Percentiles rank a stretch among this genome's conserved stretches.
These are phyloP conservation scores for Darevskia mixta DNA, from an alignment of 2,797 vertebrate species.

Conservation along the genomic window DNA sequence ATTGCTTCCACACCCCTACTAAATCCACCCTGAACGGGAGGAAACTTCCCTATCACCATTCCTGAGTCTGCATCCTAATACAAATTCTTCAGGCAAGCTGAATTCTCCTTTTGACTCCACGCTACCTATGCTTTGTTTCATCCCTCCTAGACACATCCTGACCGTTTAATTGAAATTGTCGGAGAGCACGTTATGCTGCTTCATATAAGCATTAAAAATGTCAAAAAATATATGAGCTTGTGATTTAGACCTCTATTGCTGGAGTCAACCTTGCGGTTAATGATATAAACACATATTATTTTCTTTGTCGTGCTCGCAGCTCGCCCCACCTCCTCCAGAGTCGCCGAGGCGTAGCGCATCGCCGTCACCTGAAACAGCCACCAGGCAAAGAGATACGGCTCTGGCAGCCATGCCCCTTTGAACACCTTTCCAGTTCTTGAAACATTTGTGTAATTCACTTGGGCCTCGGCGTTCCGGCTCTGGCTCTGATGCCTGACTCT, in stretches of 20 bases:
- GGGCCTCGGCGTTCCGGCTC: slow-evolving; percentile 11
- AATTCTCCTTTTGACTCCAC: background rate
- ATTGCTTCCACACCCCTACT: no score
- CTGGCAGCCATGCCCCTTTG: background rate
- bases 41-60: background rate
- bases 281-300: background rate
- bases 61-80: background rate
- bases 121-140: background rate
- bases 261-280: background rate
- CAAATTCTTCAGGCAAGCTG: background rate
- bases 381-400: slow-evolving; percentile 11
- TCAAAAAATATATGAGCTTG: background rate
- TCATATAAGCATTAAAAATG: slow-evolving; percentile 23
- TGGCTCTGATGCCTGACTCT: slow-evolving; percentile 20
- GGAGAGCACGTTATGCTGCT: background rate
- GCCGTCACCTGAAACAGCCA: slow-evolving; percentile 18
- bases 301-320: background rate
- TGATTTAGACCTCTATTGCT: slow-evolving; percentile 10
- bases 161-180: slow-evolving; percentile 5
- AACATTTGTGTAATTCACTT: slow-evolving; percentile 37
- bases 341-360: background rate
- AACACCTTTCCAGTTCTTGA: background rate
- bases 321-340: background rate
- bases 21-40: background rate
- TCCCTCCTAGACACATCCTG: background rate